Percentiles rank a stretch among this genome's conserved stretches.
These are phyloP conservation scores for Dysdera silvatica DNA, from an alignment of 1,140 invertebrate species.

Conservation along the genomic window DNA sequence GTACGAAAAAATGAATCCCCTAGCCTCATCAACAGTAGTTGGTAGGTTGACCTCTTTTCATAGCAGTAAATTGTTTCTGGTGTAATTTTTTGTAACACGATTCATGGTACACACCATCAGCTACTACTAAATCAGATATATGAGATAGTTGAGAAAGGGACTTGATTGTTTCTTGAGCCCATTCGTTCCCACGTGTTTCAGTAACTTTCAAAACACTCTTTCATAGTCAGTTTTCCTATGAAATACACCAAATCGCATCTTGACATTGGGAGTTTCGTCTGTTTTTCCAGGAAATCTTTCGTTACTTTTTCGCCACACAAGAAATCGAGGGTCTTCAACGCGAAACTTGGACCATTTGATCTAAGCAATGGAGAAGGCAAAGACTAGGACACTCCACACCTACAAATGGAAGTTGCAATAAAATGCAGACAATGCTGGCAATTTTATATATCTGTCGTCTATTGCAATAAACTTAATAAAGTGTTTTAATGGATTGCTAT, in stretches of 20 bases:
- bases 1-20: neutral
- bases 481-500: too few relatives aligned
- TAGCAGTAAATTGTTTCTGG: neutral
- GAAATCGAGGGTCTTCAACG: neutral
- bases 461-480: too few relatives aligned
- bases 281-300: neutral
- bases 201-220: neutral
- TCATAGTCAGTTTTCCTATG: neutral
- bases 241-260: neutral
- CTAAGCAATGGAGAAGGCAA: neutral
- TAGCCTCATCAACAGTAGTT: neutral
- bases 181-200: neutral
- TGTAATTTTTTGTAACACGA: neutral
- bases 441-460: too few relatives aligned
- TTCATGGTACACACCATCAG: neutral
- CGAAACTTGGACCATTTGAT: neutral
- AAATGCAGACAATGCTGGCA: too few relatives aligned
- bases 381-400: too few relatives aligned
- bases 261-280: neutral
- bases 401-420: too few relatives aligned
- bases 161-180: neutral
- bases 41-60: neutral
- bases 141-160: too few relatives aligned
- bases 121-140: neutral
- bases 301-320: neutral